Evolutionary conservation across 1,140 invertebrate species (phyloP), one percentile per base, ranked within the genome.

Genomic region (Lithobius niger): DNA sequence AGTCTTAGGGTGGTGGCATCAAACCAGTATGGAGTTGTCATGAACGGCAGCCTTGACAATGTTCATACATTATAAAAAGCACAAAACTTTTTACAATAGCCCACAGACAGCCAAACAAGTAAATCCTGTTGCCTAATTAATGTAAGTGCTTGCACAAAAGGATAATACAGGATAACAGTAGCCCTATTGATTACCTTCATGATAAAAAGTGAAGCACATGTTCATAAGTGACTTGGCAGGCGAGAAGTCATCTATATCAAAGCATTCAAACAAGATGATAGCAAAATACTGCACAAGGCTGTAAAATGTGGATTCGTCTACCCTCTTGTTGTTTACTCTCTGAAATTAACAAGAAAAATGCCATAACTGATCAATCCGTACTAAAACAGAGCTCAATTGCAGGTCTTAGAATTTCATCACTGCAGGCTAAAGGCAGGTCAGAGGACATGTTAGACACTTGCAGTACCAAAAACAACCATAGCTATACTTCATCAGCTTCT

Each of bases 201-300:
- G 75, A 67, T 82, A 87, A 69, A 86, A 87, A 18, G 83, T 82
- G 63, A 88, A 87, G 61, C 83, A 86, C 76, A 86, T 83, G 64
- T 86, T 86, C 84, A 88, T 87, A 15, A 88, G 74, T 40, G 78
- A 79, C 61, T 84, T 84, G 4, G 84, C 84, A 10, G 84, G 83
- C 2, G 77, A 78, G 61, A 81, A 87, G 64, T 87, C 83, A 60
- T 86, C 83, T 2, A 81, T 78, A 62, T 85, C 83, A 55, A 79
- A 74, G 59, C 84, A 86, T 69, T 88, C 84, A 65, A 86, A 86
- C 36, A 88, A 69, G 15, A 82, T 78, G 13, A 86, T 75, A 2
- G 84, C 82, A 65, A 86, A 85, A 67, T 84, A 82, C 67, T 86
- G 84, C 3, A 83, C 79, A 55, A 88, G 68, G 1, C 80, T 79